A percentile compares a stretch with the other conserved stretches of the same genome.
Evolutionary conservation across 2,888 invertebrate species (phyloP).

Genomic region (Strigamia transsilvanica): DNA sequence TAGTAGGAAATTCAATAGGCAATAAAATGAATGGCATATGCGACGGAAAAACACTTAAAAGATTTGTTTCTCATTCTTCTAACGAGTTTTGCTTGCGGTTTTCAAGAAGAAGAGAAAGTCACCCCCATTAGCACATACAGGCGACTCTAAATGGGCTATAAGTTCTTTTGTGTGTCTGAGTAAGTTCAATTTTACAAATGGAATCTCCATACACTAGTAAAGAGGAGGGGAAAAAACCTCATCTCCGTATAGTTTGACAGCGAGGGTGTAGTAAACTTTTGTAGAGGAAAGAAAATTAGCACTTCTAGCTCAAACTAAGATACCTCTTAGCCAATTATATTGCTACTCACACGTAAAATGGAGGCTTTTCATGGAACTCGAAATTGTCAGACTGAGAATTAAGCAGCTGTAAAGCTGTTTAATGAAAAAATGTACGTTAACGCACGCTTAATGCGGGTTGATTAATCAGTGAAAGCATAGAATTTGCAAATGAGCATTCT

Average conservation of each 20-base stretch:
- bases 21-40: constrained; percentile 43
- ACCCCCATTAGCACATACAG: constrained; percentile 38
- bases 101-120: constrained; percentile 22
- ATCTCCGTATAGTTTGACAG: constrained; percentile 34
- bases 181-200: constrained; percentile 48
- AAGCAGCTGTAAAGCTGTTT: constrained; percentile 48
- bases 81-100: constrained; percentile 49
- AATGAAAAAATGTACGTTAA: constrained; percentile 41
- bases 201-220: constrained; percentile 28
- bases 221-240: constrained; percentile 3
- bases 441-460: constrained; percentile 28
- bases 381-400: constrained; percentile 40
- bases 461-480: constrained; percentile 40
- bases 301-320: constrained; percentile 38
- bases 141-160: constrained; percentile 49
- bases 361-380: constrained; percentile 36
- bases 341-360: constrained; percentile 36
- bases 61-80: constrained; percentile 41
- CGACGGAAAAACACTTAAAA: constrained; percentile 45
- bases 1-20: constrained; percentile 17
- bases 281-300: constrained; percentile 35
- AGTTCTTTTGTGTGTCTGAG: constrained; percentile 44
- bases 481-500: constrained; percentile 41
- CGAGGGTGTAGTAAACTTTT: constrained; percentile 20
- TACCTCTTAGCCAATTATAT: constrained; percentile 41